Conservation (phyloP, 1,140 invertebrate genomes). For the Lucilia sericata region DNA sequence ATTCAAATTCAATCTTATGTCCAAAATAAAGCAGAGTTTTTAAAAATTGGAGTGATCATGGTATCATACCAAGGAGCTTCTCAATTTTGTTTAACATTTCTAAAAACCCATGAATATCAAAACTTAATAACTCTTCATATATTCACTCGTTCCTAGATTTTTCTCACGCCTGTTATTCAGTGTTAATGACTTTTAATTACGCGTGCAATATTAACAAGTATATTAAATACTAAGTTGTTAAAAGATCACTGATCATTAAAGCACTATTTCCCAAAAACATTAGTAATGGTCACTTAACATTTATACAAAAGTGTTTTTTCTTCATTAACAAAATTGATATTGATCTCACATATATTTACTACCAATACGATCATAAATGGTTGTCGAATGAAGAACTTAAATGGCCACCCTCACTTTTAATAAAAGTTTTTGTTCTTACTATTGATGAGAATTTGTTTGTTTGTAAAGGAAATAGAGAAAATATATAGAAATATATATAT, state of each 20-base stretch:
- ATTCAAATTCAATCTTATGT: no score
- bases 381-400: no score
- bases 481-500: no score
- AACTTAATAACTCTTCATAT: no score
- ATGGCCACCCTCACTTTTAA: neutral
- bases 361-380: neutral
- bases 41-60: no score
- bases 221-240: neutral
- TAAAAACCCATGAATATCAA: no score
- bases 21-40: no score
- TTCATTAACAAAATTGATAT: neutral
- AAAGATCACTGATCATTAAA: neutral
- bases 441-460: neutral
- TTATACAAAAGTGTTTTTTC: neutral
- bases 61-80: no score
- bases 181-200: no score
- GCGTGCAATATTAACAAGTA: neutral
- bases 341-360: neutral
- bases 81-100: no score
- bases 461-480: neutral
- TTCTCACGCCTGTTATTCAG: neutral
- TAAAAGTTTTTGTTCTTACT: neutral
- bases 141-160: neutral
- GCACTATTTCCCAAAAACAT: neutral
- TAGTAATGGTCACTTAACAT: neutral